A percentile compares a stretch with the other conserved stretches of the same genome.
Evolutionary conservation across 2,888 invertebrate genomes (phyloP).

Genomic region (Tachystola acroxantha): DNA sequence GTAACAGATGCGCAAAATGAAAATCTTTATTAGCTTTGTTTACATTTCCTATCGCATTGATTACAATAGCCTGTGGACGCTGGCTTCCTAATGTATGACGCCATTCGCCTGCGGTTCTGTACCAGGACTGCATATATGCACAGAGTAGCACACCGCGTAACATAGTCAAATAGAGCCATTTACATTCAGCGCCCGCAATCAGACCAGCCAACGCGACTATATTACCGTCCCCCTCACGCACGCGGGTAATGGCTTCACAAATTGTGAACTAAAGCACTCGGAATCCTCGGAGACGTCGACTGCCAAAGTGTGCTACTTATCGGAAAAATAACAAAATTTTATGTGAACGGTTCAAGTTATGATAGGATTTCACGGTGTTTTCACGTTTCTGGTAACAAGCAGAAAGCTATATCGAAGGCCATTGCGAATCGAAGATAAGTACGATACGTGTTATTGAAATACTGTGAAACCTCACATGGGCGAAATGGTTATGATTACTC

Average conservation of each 20-base stretch:
- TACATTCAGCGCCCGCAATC: constrained; percentile 62
- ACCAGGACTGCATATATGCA: constrained; percentile 65
- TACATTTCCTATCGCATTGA: too few relatives aligned
- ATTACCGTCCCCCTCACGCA: constrained; percentile 51
- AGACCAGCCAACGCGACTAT: constrained; percentile 32
- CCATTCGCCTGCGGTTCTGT: constrained; percentile 17
- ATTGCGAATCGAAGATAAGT: too few relatives aligned
- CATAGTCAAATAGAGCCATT: constrained; percentile 75
- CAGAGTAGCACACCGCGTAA: constrained; percentile 44
- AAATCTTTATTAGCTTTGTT: too few relatives aligned
- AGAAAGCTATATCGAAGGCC: constrained; percentile 1
- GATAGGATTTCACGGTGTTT: constrained; percentile 28
- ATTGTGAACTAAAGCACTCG: constrained; percentile 56
- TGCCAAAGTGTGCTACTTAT: constrained; percentile 37
- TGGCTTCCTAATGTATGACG: too few relatives aligned
- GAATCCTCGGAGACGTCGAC: constrained; percentile 49
- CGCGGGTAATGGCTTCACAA: constrained; percentile 64
- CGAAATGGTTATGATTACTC: too few relatives aligned
- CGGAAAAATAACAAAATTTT: constrained; percentile 66
- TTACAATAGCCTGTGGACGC: too few relatives aligned
- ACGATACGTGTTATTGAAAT: too few relatives aligned
- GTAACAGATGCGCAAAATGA: too few relatives aligned
- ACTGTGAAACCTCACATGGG: too few relatives aligned
- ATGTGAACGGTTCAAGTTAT: constrained; percentile 37
- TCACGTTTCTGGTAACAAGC: constrained; percentile 5